These are phyloP conservation scores for Hyaena hyaena DNA, from an alignment of 2,113 vertebrate genomes.

Conservation along the genomic window DNA sequence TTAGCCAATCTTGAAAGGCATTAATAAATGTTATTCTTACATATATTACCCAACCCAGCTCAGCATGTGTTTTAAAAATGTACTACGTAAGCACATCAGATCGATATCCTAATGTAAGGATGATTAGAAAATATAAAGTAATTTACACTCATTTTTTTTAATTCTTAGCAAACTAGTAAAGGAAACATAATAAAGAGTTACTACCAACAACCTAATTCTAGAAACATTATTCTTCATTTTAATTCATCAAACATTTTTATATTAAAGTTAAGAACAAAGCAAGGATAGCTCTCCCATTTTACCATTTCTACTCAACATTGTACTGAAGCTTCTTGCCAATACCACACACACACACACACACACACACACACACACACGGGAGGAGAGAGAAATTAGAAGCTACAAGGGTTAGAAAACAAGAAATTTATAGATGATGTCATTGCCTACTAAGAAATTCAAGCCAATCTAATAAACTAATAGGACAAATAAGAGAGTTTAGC, in stretches of 20 bases:
- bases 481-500: not conserved
- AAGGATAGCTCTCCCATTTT: not conserved
- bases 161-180: conserved; percentile 18
- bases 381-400: not conserved
- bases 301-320: not conserved
- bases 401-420: not conserved
- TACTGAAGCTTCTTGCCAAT: not conserved
- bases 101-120: not conserved
- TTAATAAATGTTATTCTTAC: not conserved
- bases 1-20: not conserved
- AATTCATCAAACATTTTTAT: conserved; percentile 2
- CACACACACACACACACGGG: not conserved
- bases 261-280: not conserved
- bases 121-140: conserved; percentile 11
- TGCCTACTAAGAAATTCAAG: not conserved
- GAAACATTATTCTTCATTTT: not conserved
- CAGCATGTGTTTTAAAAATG: not conserved
- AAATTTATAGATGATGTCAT: not conserved
- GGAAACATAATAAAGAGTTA: not conserved
- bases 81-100: not conserved
- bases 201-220: not conserved
- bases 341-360: not conserved
- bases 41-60: not conserved
- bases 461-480: not conserved
- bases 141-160: not conserved